Percentiles rank a stretch among this genome's conserved stretches.
Evolutionary conservation across 2,888 invertebrate species (phyloP).

Genomic region (Acleris literana): DNA sequence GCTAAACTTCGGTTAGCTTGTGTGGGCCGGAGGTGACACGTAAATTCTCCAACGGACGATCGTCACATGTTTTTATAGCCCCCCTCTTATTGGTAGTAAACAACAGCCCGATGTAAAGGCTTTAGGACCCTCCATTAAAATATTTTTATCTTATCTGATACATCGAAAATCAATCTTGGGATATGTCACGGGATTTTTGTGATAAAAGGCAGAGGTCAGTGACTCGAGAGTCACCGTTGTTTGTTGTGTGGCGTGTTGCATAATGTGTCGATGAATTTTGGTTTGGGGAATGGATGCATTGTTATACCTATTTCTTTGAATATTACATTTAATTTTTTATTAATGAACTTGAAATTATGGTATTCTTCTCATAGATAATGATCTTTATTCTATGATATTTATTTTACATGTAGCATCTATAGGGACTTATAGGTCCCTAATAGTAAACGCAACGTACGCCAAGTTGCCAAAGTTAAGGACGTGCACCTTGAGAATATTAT

Average conservation of each 20-base stretch:
- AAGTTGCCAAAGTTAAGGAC: too few relatives aligned
- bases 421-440: too few relatives aligned
- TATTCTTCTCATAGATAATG: too few relatives aligned
- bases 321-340: too few relatives aligned
- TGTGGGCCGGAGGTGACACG: slow-evolving; percentile 39
- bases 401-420: too few relatives aligned
- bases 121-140: slow-evolving; percentile 35
- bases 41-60: slow-evolving; percentile 56
- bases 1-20: slow-evolving; percentile 24
- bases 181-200: slow-evolving; percentile 14
- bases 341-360: too few relatives aligned
- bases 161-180: slow-evolving; percentile 33
- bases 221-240: neutral
- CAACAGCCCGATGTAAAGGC: slow-evolving; percentile 45
- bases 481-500: too few relatives aligned
- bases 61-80: slow-evolving; percentile 63
- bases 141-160: slow-evolving; percentile 32
- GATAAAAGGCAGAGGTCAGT: slow-evolving; percentile 13
- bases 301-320: too few relatives aligned
- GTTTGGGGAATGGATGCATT: neutral
- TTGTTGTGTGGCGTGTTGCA: too few relatives aligned
- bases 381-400: too few relatives aligned
- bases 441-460: too few relatives aligned
- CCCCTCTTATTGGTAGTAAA: slow-evolving; percentile 52
- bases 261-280: too few relatives aligned